These are phyloP conservation scores for Laspeyria flexula DNA, from an alignment of 2,888 invertebrate genomes.

Conservation along the genomic window DNA sequence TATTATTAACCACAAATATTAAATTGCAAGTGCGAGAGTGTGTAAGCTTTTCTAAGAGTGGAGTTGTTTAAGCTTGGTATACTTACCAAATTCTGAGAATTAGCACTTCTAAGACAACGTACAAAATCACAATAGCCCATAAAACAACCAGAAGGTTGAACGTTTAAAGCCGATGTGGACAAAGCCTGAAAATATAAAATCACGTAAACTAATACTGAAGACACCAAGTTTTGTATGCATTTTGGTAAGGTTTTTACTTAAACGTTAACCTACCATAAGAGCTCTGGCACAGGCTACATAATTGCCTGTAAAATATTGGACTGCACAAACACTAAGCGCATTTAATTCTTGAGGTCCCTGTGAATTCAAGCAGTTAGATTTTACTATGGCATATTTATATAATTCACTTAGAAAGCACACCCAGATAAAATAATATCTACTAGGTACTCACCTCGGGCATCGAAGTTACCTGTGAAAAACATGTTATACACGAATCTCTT, in stretches of 20 bases:
- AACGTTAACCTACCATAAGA: conserved; percentile 74
- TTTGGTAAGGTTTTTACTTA: no score
- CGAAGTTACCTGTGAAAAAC: conserved; percentile 86
- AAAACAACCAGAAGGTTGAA: conserved; percentile 81
- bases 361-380: no score
- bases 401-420: no score
- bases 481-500: conserved; percentile 88
- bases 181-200: conserved; percentile 58
- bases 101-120: conserved; percentile 84
- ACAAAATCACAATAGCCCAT: conserved; percentile 88
- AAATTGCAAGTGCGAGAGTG: background rate
- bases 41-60: background rate
- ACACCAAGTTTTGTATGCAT: no score
- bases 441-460: conserved; percentile 72
- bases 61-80: background rate
- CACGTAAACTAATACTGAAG: conserved; percentile 1
- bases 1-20: no score
- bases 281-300: conserved; percentile 82
- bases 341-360: conserved; percentile 84
- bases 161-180: conserved; percentile 77
- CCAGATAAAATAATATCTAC: no score
- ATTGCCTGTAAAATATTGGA: conserved; percentile 82
- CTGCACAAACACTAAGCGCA: conserved; percentile 82
- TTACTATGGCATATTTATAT: no score
- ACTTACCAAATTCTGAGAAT: conserved; percentile 85